Conservation (phyloP, 2,113 vertebrate species). For the Peromyscus leucopus region DNA sequence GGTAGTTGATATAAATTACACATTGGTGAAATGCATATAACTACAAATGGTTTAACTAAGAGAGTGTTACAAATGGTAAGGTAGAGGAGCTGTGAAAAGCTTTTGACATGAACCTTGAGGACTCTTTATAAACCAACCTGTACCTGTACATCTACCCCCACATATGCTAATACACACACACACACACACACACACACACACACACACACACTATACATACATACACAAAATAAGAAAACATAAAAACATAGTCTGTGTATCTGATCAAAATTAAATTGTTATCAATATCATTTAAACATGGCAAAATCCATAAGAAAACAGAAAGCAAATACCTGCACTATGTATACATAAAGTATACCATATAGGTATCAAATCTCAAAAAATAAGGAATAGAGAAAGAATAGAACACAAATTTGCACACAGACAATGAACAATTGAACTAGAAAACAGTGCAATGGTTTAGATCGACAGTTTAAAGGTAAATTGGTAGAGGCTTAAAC, state of each 20-base stretch:
- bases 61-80: not conserved
- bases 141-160: not conserved
- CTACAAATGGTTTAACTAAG: not conserved
- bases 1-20: not conserved
- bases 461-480: not conserved
- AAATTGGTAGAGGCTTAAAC: not conserved
- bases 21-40: not conserved
- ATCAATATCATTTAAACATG: not conserved
- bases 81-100: not conserved
- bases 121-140: not conserved
- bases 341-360: not conserved
- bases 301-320: not conserved
- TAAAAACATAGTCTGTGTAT: not conserved
- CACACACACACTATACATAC: no score
- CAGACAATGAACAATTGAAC: not conserved
- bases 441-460: not conserved
- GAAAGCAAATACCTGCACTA: not conserved
- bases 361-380: not conserved
- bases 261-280: not conserved
- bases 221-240: no score
- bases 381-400: not conserved
- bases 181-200: no score
- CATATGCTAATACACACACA: no score
- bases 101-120: not conserved
- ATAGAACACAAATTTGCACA: not conserved